Evolutionary conservation across 2,113 vertebrate species (phyloP).

Genomic region (Poecilia latipinna): DNA sequence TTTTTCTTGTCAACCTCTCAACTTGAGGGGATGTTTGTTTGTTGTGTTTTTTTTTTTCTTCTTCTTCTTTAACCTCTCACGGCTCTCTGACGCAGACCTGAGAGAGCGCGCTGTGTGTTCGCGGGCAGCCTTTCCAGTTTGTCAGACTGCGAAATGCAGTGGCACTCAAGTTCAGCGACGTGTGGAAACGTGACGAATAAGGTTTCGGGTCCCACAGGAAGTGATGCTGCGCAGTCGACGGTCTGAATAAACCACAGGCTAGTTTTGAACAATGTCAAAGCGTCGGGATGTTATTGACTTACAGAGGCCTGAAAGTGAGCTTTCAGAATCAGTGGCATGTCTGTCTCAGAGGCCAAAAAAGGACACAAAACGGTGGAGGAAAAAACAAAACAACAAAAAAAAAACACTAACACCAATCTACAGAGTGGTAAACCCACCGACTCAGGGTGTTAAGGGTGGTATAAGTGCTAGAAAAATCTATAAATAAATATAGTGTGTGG

Average conservation of each 20-base stretch:
- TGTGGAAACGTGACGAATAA: conserved; percentile 42
- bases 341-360: neutral
- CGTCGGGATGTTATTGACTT: neutral
- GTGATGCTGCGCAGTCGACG: conserved; percentile 2
- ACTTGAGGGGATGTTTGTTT: neutral
- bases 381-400: neutral
- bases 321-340: neutral
- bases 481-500: neutral
- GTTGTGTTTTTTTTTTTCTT: neutral
- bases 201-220: conserved; percentile 24
- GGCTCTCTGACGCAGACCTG: neutral
- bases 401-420: neutral
- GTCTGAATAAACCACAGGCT: conserved; percentile 8
- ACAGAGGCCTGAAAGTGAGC: neutral
- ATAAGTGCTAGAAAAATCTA: neutral
- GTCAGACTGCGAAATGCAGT: conserved; percentile 16
- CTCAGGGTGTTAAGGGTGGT: neutral
- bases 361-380: neutral
- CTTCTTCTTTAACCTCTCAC: conserved; percentile 15
- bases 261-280: neutral
- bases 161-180: conserved; percentile 14
- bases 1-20: conserved; percentile 14
- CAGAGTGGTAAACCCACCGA: neutral
- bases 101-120: conserved; percentile 9
- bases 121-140: conserved; percentile 26